Evolutionary conservation across 2,797 vertebrate species (phyloP).

Genomic region (Heliangelus exortis): DNA sequence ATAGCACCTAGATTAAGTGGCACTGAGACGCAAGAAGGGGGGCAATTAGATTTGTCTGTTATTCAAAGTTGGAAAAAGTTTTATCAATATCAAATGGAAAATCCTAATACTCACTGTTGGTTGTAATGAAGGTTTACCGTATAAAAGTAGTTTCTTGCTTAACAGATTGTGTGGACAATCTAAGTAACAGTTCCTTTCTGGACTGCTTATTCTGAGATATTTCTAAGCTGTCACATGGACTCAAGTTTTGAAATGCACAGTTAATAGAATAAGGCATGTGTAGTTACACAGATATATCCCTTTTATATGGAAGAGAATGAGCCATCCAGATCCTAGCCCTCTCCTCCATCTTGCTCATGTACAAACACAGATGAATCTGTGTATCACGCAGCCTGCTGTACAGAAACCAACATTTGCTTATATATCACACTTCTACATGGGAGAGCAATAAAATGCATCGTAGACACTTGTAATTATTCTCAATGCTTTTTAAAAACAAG

Average conservation of each 20-base stretch:
- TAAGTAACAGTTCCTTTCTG: not conserved
- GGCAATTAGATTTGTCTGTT: not conserved
- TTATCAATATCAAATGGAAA: not conserved
- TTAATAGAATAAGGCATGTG: not conserved
- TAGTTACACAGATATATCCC: not conserved
- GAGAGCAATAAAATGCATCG: not conserved
- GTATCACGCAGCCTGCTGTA: not conserved
- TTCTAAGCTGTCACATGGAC: not conserved
- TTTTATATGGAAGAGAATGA: not conserved
- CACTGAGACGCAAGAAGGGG: not conserved
- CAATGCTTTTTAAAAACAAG: not conserved
- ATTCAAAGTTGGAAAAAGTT: not conserved
- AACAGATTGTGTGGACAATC: not conserved
- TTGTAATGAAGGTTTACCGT: not conserved
- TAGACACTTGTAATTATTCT: not conserved
- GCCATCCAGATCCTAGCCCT: not conserved
- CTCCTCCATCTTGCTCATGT: not conserved
- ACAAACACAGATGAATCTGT: not conserved
- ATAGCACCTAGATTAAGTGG: not conserved
- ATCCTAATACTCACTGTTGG: not conserved
- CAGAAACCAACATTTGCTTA: not conserved
- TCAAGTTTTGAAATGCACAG: not conserved
- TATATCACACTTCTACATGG: not conserved
- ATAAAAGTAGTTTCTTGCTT: not conserved
- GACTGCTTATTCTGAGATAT: not conserved